These are phyloP conservation scores for Epistrophe eligans DNA, from an alignment of 2,888 invertebrate species.

Conservation along the genomic window DNA sequence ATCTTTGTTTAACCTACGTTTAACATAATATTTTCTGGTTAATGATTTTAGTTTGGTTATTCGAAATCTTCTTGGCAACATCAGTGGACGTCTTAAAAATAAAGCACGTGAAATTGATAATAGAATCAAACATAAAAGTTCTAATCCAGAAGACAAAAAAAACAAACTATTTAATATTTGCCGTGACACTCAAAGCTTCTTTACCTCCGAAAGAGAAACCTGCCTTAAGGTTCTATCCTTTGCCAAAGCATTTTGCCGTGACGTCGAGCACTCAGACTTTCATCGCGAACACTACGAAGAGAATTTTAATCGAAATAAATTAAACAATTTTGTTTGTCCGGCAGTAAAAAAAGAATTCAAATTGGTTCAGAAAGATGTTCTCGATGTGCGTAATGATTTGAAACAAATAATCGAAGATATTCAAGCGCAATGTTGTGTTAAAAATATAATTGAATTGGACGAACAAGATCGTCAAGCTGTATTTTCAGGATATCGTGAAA, in stretches of 20 bases:
- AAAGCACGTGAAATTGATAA: slow-evolving; percentile 84
- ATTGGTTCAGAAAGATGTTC: slow-evolving; percentile 85
- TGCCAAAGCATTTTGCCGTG: slow-evolving; percentile 90
- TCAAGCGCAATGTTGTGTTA: slow-evolving; percentile 81
- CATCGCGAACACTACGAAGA: slow-evolving; percentile 84
- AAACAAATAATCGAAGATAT: slow-evolving; percentile 82
- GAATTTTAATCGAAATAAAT: slow-evolving; percentile 81
- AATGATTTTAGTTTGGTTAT: slow-evolving; percentile 81
- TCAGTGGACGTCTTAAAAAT: slow-evolving; percentile 84
- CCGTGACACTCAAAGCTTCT: slow-evolving; percentile 91
- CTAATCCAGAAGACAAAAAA: slow-evolving; percentile 81
- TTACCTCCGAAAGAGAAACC: slow-evolving; percentile 91
- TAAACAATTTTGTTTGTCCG: slow-evolving; percentile 85
- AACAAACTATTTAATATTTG: slow-evolving; percentile 86
- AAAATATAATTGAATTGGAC: slow-evolving; percentile 80
- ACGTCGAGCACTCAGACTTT: slow-evolving; percentile 86
- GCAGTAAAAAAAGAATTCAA: slow-evolving; percentile 87
- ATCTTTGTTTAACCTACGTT: too few relatives aligned
- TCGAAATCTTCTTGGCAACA: slow-evolving; percentile 84
- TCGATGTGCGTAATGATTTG: slow-evolving; percentile 83
- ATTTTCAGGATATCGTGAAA: slow-evolving; percentile 88
- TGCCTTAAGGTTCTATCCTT: slow-evolving; percentile 92
- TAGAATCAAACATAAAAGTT: slow-evolving; percentile 81
- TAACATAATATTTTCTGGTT: neutral
- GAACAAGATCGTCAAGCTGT: slow-evolving; percentile 86